Base-by-base conservation (phyloP, 2,888 invertebrate genomes). In the Lissocephala sabroskyi region DNA sequence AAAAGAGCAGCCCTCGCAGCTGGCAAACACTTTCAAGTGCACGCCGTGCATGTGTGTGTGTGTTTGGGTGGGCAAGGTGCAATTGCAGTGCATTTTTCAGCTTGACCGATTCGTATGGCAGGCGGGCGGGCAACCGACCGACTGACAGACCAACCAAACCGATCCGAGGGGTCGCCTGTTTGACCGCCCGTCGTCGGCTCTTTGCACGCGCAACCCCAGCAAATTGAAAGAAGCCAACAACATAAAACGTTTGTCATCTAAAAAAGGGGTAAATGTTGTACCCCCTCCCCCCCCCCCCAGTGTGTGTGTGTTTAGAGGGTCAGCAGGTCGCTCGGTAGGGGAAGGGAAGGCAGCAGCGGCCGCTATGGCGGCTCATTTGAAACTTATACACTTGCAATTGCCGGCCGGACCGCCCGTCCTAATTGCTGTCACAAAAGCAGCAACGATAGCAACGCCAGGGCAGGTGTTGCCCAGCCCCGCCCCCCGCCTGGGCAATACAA, bases 1-100 rank as follows among this genome's bases (percentile, higher is more conserved):
- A 5, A 23, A 23, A 23, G 7, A 3, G 7, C 3, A 23, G 23
- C 3, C 9, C 17, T 23, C 13, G 23, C 2, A 13, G 11, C n/a
- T 7, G 28, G n/a, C 41, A 28, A 14, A 39, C 17, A 30, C 35
- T 7, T 13, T 33, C 35, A n/a, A n/a, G 26, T 14, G 1, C 35
- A 35, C 16, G 14, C 35, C 32, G 28, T 18, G 1, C 39, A 18
- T 40, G 32, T 42, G 30, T 46, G 13, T 39, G 14, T 41, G 29
- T 30, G 41, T 35, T 7, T 43, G 13, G 47, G 37, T 50, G 41
- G 51, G 49, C 58, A 62, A 61, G 62, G 79, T 74, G 79, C 74
- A 74, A 78, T 79, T 78, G 79, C 76, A 65, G 60, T 56, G 54
- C 54, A 62, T 78, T 74, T 74, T 74, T 79, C 79, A 79, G 74